Evolutionary conservation across 2,797 vertebrate genomes (phyloP), one percentile per base, ranked within the genome.

Genomic region (Gymnoscopelus microlampas): DNA sequence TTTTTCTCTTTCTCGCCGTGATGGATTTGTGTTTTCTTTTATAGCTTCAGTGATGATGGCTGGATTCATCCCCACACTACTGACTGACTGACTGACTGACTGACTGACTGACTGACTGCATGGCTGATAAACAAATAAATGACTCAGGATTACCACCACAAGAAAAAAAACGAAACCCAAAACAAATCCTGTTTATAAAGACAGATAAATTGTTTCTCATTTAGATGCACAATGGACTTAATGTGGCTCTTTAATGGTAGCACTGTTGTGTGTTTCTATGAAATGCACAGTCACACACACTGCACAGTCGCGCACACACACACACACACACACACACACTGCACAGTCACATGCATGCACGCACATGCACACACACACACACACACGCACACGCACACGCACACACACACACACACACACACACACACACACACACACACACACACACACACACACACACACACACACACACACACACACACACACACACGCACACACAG

Each of bases 11-110:
- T 1, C 26, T 29, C 26, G 1, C 26, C 47, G 4, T 63, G 64
- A 51, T 60, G 66, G 66, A 65, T 70, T 58, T 67, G 57, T 59
- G 67, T 67, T 69, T 74, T 71, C 26, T 29, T 29, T 29, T 29
- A 29, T 10, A 54, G 26, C 29, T 51, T 62, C 61, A 60, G 55
- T 56, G 55, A 66, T 35, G 14, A 14, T 63, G 44, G 53, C 19
- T 48, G 47, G 23, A 77, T 69, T 57, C 35, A 70, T 53, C 64
- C 5, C 3, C 10, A 19, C 26, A 29, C 26, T 0, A 29, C 26
- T 29, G 26, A 2, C 26, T 29, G 26, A 2, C 26, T 29, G 26
- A 2, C 26, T 29, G 26, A 2, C 26, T 29, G 26, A 2, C 26
- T 29, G 26, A 24, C 60, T 67, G 47, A 67, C 66, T 35, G 24